A percentile compares a stretch with the other conserved stretches of the same genome.
Conservation (phyloP, 1,140 invertebrate species). For the Procambarus clarkii region DNA sequence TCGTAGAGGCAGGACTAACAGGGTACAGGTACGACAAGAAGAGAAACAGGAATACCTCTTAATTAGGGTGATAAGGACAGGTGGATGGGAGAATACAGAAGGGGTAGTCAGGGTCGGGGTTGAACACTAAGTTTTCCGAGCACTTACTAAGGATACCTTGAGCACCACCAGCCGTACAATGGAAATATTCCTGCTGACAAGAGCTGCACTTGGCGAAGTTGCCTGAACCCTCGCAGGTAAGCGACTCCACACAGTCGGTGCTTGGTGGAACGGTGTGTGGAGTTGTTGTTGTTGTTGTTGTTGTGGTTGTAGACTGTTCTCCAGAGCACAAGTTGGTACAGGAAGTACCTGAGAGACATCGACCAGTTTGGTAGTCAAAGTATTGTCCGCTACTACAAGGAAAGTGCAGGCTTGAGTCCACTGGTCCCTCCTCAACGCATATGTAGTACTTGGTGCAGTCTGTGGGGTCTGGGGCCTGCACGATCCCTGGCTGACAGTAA, state of each 20-base stretch:
- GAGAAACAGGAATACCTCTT: too few species aligned
- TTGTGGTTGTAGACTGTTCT: too few species aligned
- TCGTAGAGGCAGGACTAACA: too few species aligned
- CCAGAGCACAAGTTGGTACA: background rate
- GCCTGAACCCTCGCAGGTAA: background rate
- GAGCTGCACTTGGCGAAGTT: background rate
- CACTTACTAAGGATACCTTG: background rate
- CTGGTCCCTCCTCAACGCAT: constrained; percentile 4
- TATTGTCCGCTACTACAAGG: background rate
- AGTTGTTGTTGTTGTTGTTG: too few species aligned
- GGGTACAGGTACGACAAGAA: too few species aligned
- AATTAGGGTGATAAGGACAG: background rate
- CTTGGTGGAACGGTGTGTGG: background rate
- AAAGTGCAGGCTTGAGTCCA: background rate
- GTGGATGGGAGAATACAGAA: background rate
- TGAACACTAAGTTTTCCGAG: background rate
- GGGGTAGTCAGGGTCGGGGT: constrained; percentile 8
- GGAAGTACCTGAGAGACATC: background rate
- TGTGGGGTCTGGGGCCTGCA: background rate
- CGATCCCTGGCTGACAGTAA: background rate
- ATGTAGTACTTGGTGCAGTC: constrained; percentile 49
- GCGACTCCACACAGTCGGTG: background rate
- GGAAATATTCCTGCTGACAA: constrained; percentile 7
- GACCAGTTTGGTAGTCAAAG: background rate
- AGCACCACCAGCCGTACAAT: background rate